Base-by-base conservation (phyloP, 2,113 vertebrate species). In the Python bivittatus region DNA sequence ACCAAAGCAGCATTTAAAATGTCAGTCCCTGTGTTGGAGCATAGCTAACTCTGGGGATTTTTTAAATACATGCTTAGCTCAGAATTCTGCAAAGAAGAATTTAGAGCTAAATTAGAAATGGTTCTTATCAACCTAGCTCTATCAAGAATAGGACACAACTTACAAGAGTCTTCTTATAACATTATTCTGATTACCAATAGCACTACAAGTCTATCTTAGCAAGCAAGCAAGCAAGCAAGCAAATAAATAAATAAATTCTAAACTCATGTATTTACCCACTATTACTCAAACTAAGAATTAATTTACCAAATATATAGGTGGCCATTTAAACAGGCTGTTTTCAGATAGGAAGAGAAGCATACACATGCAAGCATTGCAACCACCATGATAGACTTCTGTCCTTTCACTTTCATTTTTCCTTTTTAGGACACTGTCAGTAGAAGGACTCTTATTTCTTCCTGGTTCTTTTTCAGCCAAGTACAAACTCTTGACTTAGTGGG, bases 1-100 rank as follows among this genome's bases (percentile, higher is more conserved):
- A 94, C 85, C 48, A 61, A 25, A 20, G 4, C 54, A 60, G 3
- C 1, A 90, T 90, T 92, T 93, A 90, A 58, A 64, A 38, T n/a
- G 52, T 23, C 8, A 29, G 42, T 7, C 4, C 4, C 1, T 38
- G 11, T 88, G 90, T 79, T 60, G 12, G 29, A 90, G 23, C 60
- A 52, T 2, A 85, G 1, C 0, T 38, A 25, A 38, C 42, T 68
- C 90, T 88, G 13, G 1, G 91, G 79, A 86, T 2, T 15, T 33
- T 83, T 33, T 25, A 3, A 33, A 13, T 38, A 90, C 25, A 48
- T 84, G 1, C 10, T 85, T 10, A 64, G 27, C 27, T 57, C 52
- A 64, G 23, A 84, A 83, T 0, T 83, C 12, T 3, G 22, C 2
- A 42, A 56, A 48, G 60, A 72, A 72, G 6, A 60, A 54, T 27